Evolutionary conservation across 2,797 vertebrate genomes (phyloP).

Genomic region (Poecilia wingei): DNA sequence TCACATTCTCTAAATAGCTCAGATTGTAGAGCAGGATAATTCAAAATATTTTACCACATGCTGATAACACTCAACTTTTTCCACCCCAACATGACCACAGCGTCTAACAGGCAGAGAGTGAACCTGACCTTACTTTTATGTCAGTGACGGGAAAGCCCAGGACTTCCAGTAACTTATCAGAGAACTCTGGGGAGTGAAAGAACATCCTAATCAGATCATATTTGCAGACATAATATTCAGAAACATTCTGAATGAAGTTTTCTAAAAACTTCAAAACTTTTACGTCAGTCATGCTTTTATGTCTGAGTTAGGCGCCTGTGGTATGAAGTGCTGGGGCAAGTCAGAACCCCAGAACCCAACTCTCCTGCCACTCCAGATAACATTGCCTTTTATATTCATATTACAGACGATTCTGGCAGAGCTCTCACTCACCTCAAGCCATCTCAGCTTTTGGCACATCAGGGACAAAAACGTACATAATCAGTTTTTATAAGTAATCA

Average conservation of each 20-base stretch:
- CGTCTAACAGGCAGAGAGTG: neutral
- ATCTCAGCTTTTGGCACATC: neutral
- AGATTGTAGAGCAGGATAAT: neutral
- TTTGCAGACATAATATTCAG: slow-evolving; percentile 29
- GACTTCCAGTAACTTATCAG: neutral
- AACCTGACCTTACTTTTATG: neutral
- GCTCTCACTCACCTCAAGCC: neutral
- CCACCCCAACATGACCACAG: neutral
- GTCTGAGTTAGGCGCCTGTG: slow-evolving; percentile 39
- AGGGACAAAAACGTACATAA: neutral
- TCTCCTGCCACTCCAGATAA: slow-evolving; percentile 6
- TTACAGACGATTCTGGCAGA: slow-evolving; percentile 12
- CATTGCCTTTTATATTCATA: neutral
- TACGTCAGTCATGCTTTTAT: neutral
- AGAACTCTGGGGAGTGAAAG: slow-evolving; percentile 3
- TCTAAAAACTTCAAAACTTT: neutral
- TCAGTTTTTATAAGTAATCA: neutral
- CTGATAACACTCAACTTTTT: neutral
- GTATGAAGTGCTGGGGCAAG: slow-evolving; percentile 49
- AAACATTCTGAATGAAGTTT: slow-evolving; percentile 17
- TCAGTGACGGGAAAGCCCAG: neutral
- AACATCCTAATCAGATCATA: neutral
- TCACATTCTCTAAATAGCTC: neutral
- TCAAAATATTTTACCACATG: neutral
- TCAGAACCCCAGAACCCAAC: slow-evolving; percentile 40